These are phyloP conservation scores for Sycobia sp. DNA, from an alignment of 1,140 invertebrate genomes.

Conservation along the genomic window DNA sequence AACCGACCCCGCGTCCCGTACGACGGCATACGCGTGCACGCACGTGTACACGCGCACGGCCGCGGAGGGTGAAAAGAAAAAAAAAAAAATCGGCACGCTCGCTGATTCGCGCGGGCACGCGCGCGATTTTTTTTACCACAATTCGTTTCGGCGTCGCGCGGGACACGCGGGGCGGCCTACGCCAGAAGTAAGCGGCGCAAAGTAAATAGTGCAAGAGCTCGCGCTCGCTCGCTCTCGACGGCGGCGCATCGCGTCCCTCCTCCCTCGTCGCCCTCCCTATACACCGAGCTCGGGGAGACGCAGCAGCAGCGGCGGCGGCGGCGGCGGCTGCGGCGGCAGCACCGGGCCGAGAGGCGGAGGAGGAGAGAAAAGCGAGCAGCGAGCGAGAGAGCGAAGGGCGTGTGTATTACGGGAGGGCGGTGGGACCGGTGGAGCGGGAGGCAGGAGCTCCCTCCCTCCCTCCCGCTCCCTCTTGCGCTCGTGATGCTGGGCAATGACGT, in stretches of 20 bases:
- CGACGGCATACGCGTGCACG: no score
- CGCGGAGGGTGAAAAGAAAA: no score
- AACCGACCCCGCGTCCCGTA: neutral
- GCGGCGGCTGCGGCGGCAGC: neutral
- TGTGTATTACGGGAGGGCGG: neutral
- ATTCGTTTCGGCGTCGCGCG: neutral
- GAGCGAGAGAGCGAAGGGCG: neutral
- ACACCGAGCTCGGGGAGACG: neutral
- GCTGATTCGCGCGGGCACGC: neutral
- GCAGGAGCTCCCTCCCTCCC: neutral
- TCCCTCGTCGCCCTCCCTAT: no score
- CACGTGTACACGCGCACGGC: no score
- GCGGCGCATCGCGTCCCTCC: constrained; percentile 14
- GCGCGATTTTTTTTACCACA: constrained; percentile 21
- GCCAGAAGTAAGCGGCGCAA: constrained; percentile 30
- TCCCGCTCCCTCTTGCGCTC: no score
- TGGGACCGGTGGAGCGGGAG: neutral
- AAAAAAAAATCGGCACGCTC: no score
- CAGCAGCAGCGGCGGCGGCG: neutral
- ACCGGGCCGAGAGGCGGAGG: constrained; percentile 11
- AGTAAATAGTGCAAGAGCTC: constrained; percentile 32
- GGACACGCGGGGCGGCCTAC: constrained; percentile 9
- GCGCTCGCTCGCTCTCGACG: no score
- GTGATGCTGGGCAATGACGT: constrained; percentile 28
- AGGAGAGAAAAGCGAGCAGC: constrained; percentile 27